Evolutionary conservation across 2,797 vertebrate genomes (phyloP).

Genomic region (Diceros bicornis): DNA sequence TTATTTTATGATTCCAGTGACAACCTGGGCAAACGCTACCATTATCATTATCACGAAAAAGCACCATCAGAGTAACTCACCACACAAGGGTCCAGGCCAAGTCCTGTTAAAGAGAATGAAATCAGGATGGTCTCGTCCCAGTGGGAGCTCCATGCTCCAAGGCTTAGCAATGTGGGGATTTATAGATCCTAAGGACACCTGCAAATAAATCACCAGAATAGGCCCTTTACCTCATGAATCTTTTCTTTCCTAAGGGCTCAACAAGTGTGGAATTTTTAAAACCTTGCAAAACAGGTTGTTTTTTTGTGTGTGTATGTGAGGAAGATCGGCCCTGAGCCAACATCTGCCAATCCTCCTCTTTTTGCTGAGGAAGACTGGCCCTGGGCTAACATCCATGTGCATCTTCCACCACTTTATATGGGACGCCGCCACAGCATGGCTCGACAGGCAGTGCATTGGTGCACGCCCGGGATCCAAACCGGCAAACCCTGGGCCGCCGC

Average conservation of each 20-base stretch:
- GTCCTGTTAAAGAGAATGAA: not conserved
- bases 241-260: not conserved
- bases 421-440: no score
- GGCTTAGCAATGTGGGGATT: not conserved
- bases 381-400: no score
- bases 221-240: not conserved
- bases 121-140: accelerated
- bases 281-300: not conserved
- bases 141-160: not conserved
- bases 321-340: no score
- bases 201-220: not conserved
- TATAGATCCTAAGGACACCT: not conserved
- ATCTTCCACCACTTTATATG: no score
- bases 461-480: no score
- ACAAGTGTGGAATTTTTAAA: not conserved
- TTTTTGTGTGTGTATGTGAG: no score
- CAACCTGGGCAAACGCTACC: not conserved
- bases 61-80: not conserved
- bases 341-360: no score
- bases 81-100: not conserved
- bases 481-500: no score
- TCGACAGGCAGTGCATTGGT: no score
- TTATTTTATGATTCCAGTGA: not conserved
- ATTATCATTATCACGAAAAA: not conserved
- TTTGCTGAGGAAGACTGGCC: no score